Conservation (phyloP, 2,888 invertebrate genomes). For the Oegoconia quadripuncta region DNA sequence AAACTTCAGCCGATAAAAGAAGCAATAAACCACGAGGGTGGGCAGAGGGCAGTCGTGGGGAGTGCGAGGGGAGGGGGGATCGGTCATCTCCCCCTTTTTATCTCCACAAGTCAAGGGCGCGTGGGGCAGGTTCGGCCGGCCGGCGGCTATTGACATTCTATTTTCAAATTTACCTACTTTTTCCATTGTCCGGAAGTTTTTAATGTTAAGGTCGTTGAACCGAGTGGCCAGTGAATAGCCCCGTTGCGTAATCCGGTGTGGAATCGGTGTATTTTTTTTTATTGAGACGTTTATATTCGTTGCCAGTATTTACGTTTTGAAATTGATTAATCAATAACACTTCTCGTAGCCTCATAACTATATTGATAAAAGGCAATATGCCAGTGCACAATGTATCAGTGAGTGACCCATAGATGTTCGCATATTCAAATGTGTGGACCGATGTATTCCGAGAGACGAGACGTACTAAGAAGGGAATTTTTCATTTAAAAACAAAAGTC, state of each 20-base stretch:
- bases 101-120: constrained; percentile 77
- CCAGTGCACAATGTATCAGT: too few species aligned
- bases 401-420: too few species aligned
- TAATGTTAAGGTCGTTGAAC: constrained; percentile 69
- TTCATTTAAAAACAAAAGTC: too few species aligned
- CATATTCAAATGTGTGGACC: too few species aligned
- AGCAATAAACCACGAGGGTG: constrained; percentile 57
- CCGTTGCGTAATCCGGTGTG: constrained; percentile 41
- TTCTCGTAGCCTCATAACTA: too few species aligned
- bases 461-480: too few species aligned
- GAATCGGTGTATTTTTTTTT: constrained; percentile 1
- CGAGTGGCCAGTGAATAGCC: constrained; percentile 54
- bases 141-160: constrained; percentile 78
- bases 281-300: background rate
- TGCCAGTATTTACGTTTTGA: too few species aligned
- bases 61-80: constrained; percentile 36
- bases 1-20: constrained; percentile 59
- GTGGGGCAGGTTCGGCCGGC: constrained; percentile 76
- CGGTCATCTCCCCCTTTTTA: constrained; percentile 75
- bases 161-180: constrained; percentile 77
- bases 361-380: too few species aligned
- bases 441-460: too few species aligned
- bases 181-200: constrained; percentile 76
- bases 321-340: too few species aligned
- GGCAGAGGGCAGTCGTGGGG: constrained; percentile 46